A percentile compares a stretch with the other conserved stretches of the same genome.
These are phyloP conservation scores for Prunella strophiata DNA, from an alignment of 2,797 vertebrate genomes.

Conservation along the genomic window DNA sequence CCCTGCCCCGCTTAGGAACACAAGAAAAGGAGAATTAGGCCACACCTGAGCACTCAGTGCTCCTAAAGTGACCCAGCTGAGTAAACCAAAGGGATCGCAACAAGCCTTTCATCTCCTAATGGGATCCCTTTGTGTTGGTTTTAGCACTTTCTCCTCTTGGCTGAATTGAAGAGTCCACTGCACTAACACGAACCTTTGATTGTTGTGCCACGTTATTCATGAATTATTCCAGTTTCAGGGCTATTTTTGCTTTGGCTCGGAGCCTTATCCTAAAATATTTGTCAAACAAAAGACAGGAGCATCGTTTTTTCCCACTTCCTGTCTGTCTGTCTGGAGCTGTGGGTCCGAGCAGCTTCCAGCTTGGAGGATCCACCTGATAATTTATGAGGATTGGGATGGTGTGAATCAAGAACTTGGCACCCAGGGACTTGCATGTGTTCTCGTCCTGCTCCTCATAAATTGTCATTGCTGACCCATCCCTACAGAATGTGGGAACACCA, in stretches of 20 bases:
- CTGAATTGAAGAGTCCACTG: neutral
- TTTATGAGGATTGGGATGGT: neutral
- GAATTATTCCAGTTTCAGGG: constrained; percentile 2
- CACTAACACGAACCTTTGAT: neutral
- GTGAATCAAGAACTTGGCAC: neutral
- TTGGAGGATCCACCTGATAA: neutral
- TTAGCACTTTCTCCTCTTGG: constrained; percentile 64
- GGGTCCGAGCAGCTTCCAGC: constrained; percentile 6
- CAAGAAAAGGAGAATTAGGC: neutral
- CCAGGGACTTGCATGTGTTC: neutral
- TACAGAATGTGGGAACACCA: neutral
- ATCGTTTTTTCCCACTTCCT: neutral
- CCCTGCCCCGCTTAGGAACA: neutral
- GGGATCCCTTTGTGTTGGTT: constrained; percentile 55
- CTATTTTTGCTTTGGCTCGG: constrained; percentile 16
- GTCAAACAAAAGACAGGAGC: constrained; percentile 43
- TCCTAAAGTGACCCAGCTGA: constrained; percentile 47
- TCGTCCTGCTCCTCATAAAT: neutral
- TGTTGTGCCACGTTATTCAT: constrained; percentile 27
- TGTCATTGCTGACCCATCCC: neutral
- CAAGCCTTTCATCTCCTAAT: constrained; percentile 49
- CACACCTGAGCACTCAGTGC: constrained; percentile 21
- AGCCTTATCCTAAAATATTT: neutral
- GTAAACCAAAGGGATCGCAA: constrained; percentile 23
- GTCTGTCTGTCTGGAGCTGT: constrained; percentile 12